Evolutionary conservation across 1,140 invertebrate species (phyloP), one percentile per base, ranked within the genome.

Genomic region (Eurytemora carolleeae): DNA sequence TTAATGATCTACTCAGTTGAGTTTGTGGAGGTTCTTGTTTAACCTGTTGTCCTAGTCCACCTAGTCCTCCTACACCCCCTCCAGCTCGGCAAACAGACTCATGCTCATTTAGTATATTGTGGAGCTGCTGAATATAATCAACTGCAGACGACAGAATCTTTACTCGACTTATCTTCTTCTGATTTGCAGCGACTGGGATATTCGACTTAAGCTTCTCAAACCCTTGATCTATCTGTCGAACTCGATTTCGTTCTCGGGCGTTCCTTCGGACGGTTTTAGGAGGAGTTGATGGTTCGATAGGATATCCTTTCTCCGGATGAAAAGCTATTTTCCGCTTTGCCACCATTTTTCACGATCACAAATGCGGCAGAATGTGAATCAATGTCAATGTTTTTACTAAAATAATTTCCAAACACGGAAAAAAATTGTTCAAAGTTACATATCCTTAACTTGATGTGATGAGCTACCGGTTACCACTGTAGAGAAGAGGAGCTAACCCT

Each of bases 101-200:
- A n/a, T 44, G 31, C n/a, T 44, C 31, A n/a, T 7, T n/a, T 7
- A 94, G 70, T 7, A 93, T 70, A 66, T 79, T 78, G 69, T 93
- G 85, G 22, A 96, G 74, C 56, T 85, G 82, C 66, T 85, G 74
- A 66, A 96, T 96, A 69, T 96, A 95, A 67, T 92, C 87, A 0
- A 93, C 87, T 2, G 90, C 91, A 77, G 90, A 87, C 64, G 86
- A 78, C 31, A 96, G 70, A 0, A 90, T 96, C 71, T 96, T 90
- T n/a, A 94, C 90, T 44, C 31, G 7, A 44, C 86, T 89, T 19
- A 94, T 74, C 69, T 94, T 90, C 70, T 93, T 94, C 63, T 76
- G 63, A 81, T 85, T 67, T 79, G 82, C 80, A 63, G 82, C 75
- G 20, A 67, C 67, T 3, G 73, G 73, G 15, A 74, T 70, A 61